phyloP scores from a whole-genome alignment of 2,113 vertebrate genomes.

The Anhinga anhinga region DNA sequence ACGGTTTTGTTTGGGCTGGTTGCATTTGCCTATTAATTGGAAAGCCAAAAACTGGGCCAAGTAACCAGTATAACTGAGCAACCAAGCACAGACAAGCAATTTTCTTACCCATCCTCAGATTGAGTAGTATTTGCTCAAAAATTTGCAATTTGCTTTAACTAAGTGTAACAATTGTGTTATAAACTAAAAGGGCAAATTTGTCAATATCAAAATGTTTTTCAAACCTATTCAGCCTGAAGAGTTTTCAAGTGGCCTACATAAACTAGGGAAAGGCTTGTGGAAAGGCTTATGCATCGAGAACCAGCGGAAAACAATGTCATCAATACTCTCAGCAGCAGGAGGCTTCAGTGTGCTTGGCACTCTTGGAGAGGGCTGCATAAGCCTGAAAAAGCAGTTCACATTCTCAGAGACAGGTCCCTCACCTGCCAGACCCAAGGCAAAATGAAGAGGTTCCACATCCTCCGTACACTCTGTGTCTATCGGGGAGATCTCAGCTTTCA shows the following conservation, averaged over 20 bases:
- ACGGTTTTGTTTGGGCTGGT: not conserved
- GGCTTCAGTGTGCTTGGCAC: not conserved
- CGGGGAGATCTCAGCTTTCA: not conserved
- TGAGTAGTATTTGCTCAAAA: not conserved
- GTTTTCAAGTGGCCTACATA: not conserved
- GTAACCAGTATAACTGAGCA: not conserved
- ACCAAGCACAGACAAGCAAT: not conserved
- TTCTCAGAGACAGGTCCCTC: not conserved
- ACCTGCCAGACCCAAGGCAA: accelerated
- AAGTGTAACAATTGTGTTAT: not conserved
- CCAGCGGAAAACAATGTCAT: not conserved
- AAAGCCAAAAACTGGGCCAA: not conserved
- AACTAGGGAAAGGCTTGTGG: not conserved
- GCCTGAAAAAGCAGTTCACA: not conserved
- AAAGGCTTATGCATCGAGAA: not conserved
- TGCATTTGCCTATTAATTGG: not conserved
- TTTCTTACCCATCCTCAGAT: not conserved
- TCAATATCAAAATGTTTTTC: not conserved
- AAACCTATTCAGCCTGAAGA: not conserved
- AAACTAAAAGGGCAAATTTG: not conserved
- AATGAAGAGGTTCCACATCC: not conserved
- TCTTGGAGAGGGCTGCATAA: not conserved
- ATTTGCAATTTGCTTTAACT: not conserved
- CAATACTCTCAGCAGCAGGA: not conserved
- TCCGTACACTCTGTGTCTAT: not conserved